Percentiles rank a stretch among this genome's conserved stretches.
Evolutionary conservation across 1,140 invertebrate species (phyloP).

Genomic region (Macrobrachium rosenbergii): DNA sequence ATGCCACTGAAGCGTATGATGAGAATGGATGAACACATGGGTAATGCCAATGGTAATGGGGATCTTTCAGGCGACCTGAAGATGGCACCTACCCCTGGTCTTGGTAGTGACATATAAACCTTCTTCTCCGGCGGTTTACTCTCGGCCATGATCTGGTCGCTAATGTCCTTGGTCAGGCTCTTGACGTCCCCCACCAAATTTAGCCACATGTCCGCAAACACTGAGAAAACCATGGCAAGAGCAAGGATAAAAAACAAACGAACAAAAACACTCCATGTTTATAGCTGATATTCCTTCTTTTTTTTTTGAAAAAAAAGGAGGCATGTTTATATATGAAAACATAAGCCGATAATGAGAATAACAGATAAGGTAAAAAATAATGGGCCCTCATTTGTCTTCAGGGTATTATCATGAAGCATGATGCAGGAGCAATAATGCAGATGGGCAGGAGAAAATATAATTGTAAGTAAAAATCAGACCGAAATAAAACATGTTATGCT

Average conservation of each 20-base stretch:
- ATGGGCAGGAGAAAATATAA: neutral
- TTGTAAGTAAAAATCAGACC: too few species aligned
- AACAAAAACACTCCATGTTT: neutral
- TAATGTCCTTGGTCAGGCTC: slow-evolving; percentile 88
- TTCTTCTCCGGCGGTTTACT: slow-evolving; percentile 83
- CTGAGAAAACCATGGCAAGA: slow-evolving; percentile 69
- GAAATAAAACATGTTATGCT: neutral
- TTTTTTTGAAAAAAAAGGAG: too few species aligned
- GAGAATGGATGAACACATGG: neutral
- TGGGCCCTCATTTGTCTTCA: neutral
- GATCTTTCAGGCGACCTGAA: neutral
- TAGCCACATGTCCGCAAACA: slow-evolving; percentile 98
- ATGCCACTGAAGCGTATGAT: too few species aligned
- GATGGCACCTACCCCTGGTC: slow-evolving; percentile 85
- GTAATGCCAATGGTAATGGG: neutral
- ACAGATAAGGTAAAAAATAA: too few species aligned
- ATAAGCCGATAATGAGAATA: slow-evolving; percentile 19
- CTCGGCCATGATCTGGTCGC: slow-evolving; percentile 82
- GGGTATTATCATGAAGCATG: slow-evolving; percentile 15
- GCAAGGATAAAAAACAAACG: neutral
- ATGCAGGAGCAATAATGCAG: slow-evolving; percentile 25
- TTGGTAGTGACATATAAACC: slow-evolving; percentile 93
- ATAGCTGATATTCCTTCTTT: too few species aligned
- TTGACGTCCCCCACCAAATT: slow-evolving; percentile 90
- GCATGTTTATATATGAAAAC: neutral